A percentile compares a stretch with the other conserved stretches of the same genome.
phyloP scores from a whole-genome alignment of 2,797 vertebrate species.

The Pipistrellus pipistrellus region DNA sequence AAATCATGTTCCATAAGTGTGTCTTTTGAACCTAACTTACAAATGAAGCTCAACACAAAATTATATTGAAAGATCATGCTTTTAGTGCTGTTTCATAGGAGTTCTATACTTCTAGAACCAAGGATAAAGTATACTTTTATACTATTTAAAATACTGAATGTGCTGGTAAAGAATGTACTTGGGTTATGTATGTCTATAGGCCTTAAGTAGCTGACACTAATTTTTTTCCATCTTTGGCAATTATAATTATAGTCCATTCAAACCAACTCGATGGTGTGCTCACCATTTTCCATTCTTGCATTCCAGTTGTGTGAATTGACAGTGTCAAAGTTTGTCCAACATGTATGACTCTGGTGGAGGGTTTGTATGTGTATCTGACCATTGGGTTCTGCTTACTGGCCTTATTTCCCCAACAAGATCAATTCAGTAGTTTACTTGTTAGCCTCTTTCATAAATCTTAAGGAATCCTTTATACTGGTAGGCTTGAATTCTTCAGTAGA shows the following conservation, averaged over 20 bases:
- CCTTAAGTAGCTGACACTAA: slow-evolving; percentile 4
- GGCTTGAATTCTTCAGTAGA: slow-evolving; percentile 58
- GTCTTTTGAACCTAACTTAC: slow-evolving; percentile 38
- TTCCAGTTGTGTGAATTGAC: slow-evolving; percentile 77
- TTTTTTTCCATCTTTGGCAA: slow-evolving; percentile 30
- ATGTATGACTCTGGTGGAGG: neutral
- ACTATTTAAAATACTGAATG: slow-evolving; percentile 34
- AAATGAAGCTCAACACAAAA: slow-evolving; percentile 54
- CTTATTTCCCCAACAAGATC: slow-evolving; percentile 65
- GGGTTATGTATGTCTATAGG: slow-evolving; percentile 60
- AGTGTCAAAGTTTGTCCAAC: slow-evolving; percentile 52
- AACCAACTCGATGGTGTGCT: slow-evolving; percentile 67
- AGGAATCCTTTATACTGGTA: slow-evolving; percentile 10
- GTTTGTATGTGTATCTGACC: neutral
- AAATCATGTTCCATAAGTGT: slow-evolving; percentile 41
- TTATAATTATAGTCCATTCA: slow-evolving; percentile 58
- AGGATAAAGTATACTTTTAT: slow-evolving; percentile 39
- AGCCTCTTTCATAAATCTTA: slow-evolving; percentile 64
- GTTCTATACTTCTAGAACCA: slow-evolving; percentile 48
- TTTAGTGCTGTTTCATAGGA: neutral
- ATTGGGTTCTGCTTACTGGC: neutral
- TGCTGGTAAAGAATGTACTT: slow-evolving; percentile 45
- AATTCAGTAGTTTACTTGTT: slow-evolving; percentile 51
- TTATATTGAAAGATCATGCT: slow-evolving; percentile 22
- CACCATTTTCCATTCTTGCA: slow-evolving; percentile 26